phyloP scores from a whole-genome alignment of 1,140 invertebrate genomes.

The Pseudomyrmex sp. region DNA sequence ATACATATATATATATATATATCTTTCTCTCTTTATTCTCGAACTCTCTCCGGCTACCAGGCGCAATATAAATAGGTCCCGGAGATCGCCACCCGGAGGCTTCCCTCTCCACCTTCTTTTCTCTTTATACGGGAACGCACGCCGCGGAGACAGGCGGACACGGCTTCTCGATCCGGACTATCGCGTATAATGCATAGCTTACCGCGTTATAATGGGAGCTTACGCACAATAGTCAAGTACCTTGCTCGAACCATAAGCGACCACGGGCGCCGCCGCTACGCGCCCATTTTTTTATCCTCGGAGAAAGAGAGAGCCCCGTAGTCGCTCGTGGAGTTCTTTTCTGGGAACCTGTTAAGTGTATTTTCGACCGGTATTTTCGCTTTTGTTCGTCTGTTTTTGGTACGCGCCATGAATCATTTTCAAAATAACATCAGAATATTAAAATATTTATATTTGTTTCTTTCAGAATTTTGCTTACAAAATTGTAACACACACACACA shows the following conservation, averaged over 20 bases:
- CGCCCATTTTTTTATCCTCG: slow-evolving; percentile 32
- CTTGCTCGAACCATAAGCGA: slow-evolving; percentile 32
- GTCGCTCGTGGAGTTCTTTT: slow-evolving; percentile 17
- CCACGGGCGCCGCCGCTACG: slow-evolving; percentile 1
- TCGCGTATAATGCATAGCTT: slow-evolving; percentile 58
- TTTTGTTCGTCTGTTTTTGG: not conserved
- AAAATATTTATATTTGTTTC: slow-evolving; percentile 21
- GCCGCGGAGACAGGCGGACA: slow-evolving; percentile 41
- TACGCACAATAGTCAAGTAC: slow-evolving; percentile 56
- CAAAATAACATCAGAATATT: slow-evolving; percentile 11
- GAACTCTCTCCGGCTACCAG: slow-evolving; percentile 10
- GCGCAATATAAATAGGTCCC: slow-evolving; percentile 49
- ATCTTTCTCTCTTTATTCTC: not conserved
- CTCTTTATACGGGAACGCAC: slow-evolving; percentile 24
- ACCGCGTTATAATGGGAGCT: slow-evolving; percentile 57
- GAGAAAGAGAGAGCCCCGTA: not conserved
- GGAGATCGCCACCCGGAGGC: slow-evolving; percentile 33
- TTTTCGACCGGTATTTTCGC: slow-evolving; percentile 19
- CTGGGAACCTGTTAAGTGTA: slow-evolving; percentile 40
- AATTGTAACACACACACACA: not conserved
- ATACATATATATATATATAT: no score
- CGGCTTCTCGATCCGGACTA: slow-evolving; percentile 55
- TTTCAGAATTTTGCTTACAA: not conserved
- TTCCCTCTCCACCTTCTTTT: not conserved
- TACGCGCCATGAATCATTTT: not conserved